Conservation (phyloP, 2,113 vertebrate genomes). For the Cyprinodon brontotheroides region DNA sequence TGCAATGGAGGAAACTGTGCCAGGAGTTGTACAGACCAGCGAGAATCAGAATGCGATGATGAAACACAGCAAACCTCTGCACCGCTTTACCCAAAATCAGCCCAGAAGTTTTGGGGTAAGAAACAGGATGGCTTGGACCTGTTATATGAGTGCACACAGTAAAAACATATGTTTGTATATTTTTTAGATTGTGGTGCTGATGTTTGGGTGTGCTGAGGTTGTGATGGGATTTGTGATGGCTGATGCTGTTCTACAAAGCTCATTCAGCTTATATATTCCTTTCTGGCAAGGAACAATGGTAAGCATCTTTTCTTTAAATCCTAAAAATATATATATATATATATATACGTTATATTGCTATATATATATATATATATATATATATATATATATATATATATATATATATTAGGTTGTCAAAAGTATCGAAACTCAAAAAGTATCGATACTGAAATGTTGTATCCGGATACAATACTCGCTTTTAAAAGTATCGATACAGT, state of each 20-base stretch:
- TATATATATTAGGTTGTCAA: too few relatives aligned
- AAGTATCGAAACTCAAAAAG: too few relatives aligned
- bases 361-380: too few relatives aligned
- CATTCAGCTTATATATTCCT: conserved; percentile 15
- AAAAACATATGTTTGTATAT: not conserved
- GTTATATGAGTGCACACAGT: not conserved
- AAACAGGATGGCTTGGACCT: not conserved
- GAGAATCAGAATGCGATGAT: not conserved
- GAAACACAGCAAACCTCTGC: conserved; percentile 59
- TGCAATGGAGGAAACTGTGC: conserved; percentile 45
- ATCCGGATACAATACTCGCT: too few relatives aligned
- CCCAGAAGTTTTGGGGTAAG: conserved; percentile 66
- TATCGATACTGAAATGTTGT: too few relatives aligned
- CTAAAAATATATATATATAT: not conserved
- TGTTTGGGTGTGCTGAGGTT: conserved; percentile 65
- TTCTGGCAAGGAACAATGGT: conserved; percentile 71
- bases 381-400: too few relatives aligned
- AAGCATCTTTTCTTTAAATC: conserved; percentile 4
- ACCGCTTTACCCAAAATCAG: conserved; percentile 62
- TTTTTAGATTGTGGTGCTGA: conserved; percentile 58
- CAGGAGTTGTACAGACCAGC: conserved; percentile 26
- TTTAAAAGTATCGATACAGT: too few relatives aligned
- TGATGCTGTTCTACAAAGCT: fast-evolving
- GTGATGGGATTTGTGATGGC: conserved; percentile 53
- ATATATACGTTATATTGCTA: too few relatives aligned